A percentile compares a stretch with the other conserved stretches of the same genome.
Conservation (phyloP, 2,797 vertebrate species). For the Tarsius wallacei region DNA sequence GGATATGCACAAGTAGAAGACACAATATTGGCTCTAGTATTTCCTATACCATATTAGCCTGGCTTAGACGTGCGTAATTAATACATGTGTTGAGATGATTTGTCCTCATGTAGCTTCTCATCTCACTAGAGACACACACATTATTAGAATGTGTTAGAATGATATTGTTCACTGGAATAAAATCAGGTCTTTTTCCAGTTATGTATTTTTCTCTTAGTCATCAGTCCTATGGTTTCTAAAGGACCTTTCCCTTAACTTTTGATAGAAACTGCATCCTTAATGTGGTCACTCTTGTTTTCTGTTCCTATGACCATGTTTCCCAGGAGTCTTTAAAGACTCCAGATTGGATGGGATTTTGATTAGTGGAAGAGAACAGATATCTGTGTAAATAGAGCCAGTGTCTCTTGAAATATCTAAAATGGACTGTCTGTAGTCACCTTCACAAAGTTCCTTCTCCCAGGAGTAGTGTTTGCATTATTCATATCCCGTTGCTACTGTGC, state of each 20-base stretch:
- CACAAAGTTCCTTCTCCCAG: slow-evolving; percentile 67
- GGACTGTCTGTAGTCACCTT: slow-evolving; percentile 79
- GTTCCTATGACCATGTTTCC: not conserved
- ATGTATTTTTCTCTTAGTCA: not conserved
- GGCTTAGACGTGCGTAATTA: not conserved
- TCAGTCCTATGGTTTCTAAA: slow-evolving; percentile 43
- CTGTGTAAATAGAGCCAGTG: slow-evolving; percentile 80
- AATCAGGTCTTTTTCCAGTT: not conserved
- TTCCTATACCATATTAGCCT: not conserved
- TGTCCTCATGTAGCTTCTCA: not conserved
- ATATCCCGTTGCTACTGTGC: slow-evolving; percentile 69
- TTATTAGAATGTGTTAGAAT: slow-evolving; percentile 24
- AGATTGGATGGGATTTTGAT: slow-evolving; percentile 66
- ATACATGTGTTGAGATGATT: slow-evolving; percentile 43
- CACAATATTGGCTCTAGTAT: not conserved
- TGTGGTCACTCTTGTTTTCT: not conserved
- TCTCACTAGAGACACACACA: slow-evolving; percentile 11
- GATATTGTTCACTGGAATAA: slow-evolving; percentile 41
- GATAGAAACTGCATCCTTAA: not conserved
- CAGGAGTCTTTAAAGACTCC: slow-evolving; percentile 5
- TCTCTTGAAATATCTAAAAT: slow-evolving; percentile 82
- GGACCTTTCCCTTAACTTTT: slow-evolving; percentile 26
- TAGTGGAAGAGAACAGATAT: slow-evolving; percentile 22
- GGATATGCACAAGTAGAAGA: not conserved
- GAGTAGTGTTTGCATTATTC: slow-evolving; percentile 80